Base-by-base conservation (phyloP, 1,140 invertebrate genomes). In the Venustaconcha ellipsiformis region DNA sequence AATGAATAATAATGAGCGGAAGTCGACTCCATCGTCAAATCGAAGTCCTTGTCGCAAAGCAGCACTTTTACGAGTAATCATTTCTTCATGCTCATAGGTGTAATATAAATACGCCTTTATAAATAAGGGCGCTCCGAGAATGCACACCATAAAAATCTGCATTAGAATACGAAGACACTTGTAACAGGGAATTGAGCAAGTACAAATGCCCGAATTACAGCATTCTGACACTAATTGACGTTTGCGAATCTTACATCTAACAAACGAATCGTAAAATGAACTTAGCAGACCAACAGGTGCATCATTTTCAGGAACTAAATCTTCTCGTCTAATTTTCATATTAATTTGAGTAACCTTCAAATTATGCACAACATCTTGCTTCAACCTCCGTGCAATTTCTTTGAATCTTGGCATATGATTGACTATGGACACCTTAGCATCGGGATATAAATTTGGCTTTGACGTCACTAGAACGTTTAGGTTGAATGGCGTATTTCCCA, bases 171-270 rank as follows among this genome's bases (percentile, higher is more conserved):
- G 67, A n/a, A 74, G 15, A 17, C 67, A 18, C 26, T 30, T 55
- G 48, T 74, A 68, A 65, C 72, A 74, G n/a, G 26, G 4, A 11
- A 12, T 63, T 56, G 37, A 26, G 8, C 65, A 56, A 13, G 5
- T 57, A 26, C 37, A 67, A 15, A 73, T 30, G 26, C 67, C 63
- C 8, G 65, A 66, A 17, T 73, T 59, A 58, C 71, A 73, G 48
- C 71, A 73, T 1, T 66, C 63, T 59, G 17, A 55, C 8, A 73
- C 30, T 20, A 67, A 68, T 1, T 57, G 4, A 26, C 72, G 20
- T 56, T 69, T 60, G 12, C 72, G 65, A 18, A 74, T 74, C 57
- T 74, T 69, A 48, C 72, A 74, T 67, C 69, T 74, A 2, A 74
- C 58, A 18, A 74, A 74, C 17, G 72, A 68, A n/a, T 74, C 72